Conservation (phyloP, 2,797 vertebrate genomes). For the Coregonus ussuriensis region DNA sequence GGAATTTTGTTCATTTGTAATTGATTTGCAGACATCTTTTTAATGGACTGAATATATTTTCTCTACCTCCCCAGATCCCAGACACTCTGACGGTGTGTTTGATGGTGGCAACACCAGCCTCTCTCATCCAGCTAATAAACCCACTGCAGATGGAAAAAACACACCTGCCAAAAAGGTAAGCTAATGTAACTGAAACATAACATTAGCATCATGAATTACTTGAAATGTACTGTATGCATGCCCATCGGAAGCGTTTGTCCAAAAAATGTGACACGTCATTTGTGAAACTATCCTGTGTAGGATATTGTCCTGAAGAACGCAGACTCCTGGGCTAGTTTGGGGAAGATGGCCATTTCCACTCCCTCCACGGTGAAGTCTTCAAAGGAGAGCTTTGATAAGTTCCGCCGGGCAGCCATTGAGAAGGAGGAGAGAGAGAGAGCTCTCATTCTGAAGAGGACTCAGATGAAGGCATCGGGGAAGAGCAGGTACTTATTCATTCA, state of each 20-base stretch:
- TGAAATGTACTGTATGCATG: background rate
- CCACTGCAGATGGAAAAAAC: conserved; percentile 53
- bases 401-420: conserved; percentile 83
- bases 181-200: background rate
- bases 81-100: conserved; percentile 38
- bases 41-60: background rate
- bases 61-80: conserved; percentile 48
- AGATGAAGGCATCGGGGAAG: conserved; percentile 59
- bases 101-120: conserved; percentile 25
- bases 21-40: background rate
- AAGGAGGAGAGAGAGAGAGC: conserved; percentile 76
- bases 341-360: conserved; percentile 66
- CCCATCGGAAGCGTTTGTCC: background rate
- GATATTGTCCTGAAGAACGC: conserved; percentile 81
- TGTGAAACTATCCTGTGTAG: conserved; percentile 62
- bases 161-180: conserved; percentile 66
- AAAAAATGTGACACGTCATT: background rate
- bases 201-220: background rate
- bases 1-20: background rate
- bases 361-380: conserved; percentile 80
- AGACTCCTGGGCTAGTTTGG: conserved; percentile 85
- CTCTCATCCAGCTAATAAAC: conserved; percentile 37
- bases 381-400: conserved; percentile 85
- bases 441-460: conserved; percentile 69
- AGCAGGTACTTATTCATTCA: conserved; percentile 71